Evolutionary conservation across 2,113 vertebrate species (phyloP).

Genomic region (Caloenas nicobarica): DNA sequence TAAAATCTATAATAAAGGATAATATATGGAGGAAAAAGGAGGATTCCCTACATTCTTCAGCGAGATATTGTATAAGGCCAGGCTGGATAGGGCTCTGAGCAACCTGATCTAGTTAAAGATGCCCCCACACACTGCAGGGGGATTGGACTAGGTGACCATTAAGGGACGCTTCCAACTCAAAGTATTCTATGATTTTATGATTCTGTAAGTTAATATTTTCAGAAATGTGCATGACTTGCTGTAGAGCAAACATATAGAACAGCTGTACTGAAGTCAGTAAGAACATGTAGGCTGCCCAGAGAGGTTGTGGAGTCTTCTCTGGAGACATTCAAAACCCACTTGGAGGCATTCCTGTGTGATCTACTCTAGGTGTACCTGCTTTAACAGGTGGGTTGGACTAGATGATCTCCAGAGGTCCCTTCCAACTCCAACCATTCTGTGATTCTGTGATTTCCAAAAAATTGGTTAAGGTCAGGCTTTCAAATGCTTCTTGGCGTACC

Average conservation of each 20-base stretch:
- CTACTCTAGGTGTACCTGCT: too few relatives aligned
- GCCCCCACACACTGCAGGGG: background rate
- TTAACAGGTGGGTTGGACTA: too few relatives aligned
- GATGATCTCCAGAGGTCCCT: too few relatives aligned
- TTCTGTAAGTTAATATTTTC: background rate
- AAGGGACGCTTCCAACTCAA: background rate
- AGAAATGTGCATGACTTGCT: background rate
- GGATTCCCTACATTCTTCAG: background rate
- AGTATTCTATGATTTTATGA: background rate
- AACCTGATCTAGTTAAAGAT: background rate
- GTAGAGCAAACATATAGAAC: background rate
- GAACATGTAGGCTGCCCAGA: background rate
- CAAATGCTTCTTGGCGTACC: background rate
- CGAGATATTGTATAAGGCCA: background rate
- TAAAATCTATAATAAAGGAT: background rate
- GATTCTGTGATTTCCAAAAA: background rate
- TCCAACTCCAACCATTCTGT: too few relatives aligned
- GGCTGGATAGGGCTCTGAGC: accelerated
- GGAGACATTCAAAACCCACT: too few relatives aligned
- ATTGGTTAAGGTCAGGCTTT: background rate
- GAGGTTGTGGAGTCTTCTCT: too few relatives aligned
- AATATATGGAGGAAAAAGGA: background rate
- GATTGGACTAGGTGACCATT: background rate
- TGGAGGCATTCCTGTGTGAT: too few relatives aligned
- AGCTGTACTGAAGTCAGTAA: background rate